Evolutionary conservation across 2,113 vertebrate genomes (phyloP), one percentile per base, ranked within the genome.

Genomic region (Saguinus midas): DNA sequence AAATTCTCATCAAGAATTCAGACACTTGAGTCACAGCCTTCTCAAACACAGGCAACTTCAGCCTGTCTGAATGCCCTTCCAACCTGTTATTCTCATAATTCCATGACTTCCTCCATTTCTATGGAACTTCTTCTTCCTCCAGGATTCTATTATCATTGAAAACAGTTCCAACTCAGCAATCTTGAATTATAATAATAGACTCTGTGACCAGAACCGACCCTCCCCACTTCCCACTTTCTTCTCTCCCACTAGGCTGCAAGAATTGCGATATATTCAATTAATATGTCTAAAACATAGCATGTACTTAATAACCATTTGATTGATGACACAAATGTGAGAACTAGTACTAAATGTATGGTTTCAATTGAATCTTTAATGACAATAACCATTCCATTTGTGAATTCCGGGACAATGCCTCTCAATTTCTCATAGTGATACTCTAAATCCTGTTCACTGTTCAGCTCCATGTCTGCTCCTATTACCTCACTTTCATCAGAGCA

Each of bases 251-350:
- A 68, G 29, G 92, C 40, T 58, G 13, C 5, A 90, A 64, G 90
- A 95, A 91, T 45, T 61, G 40, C 86, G 55, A 81, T 70, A 94
- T 72, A 78, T 91, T 90, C 90, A 79, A 89, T 29, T 72, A 52
- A 55, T 84, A 9, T 40, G 35, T 88, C 73, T 80, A 91, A 78
- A 73, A 87, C 23, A 76, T 45, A 90, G 61, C 50, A 73, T 61
- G 35, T 40, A 89, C 37, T 85, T 90, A 90, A 91, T 58, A 94
- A 45, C 68, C 29, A 66, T 45, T 94, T 87, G 45, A 91, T 48
- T 75, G n/a, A 91, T 73, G 48, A 79, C 32, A 94, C 0, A 37
- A 84, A 23, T 80, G 13, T 80, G 66, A 43, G 35, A 84, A 87
- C 17, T 80, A 25, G 6, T 87, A 87, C 76, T 43, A 89, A 55